Evolutionary conservation across 2,113 vertebrate species (phyloP).

Genomic region (Arenaria interpres): DNA sequence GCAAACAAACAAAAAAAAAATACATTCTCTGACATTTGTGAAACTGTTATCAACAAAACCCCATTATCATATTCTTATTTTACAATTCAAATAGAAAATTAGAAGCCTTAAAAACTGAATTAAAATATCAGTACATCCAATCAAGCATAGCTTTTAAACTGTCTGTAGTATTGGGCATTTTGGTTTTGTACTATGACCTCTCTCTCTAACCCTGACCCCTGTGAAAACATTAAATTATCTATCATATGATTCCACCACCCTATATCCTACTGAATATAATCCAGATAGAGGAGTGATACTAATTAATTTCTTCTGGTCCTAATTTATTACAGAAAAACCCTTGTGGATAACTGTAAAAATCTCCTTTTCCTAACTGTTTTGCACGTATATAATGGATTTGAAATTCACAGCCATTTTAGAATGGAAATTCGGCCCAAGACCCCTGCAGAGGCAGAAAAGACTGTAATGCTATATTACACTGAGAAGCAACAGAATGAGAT

Average conservation of each 20-base stretch:
- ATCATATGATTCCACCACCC: background rate
- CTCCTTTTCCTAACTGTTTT: background rate
- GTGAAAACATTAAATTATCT: background rate
- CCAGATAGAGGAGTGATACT: background rate
- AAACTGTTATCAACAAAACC: slow-evolving; percentile 75
- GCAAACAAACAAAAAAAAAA: slow-evolving; percentile 68
- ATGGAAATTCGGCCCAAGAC: background rate
- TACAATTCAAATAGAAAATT: slow-evolving; percentile 15
- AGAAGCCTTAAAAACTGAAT: slow-evolving; percentile 5
- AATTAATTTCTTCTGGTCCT: slow-evolving; percentile 11
- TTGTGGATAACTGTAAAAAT: background rate
- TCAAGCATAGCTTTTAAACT: slow-evolving; percentile 48
- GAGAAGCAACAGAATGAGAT: background rate
- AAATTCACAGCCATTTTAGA: background rate
- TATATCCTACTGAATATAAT: background rate
- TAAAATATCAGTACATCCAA: background rate
- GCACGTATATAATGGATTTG: background rate
- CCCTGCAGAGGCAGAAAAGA: background rate
- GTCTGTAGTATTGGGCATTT: slow-evolving; percentile 1
- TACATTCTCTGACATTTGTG: slow-evolving; percentile 68
- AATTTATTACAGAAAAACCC: background rate
- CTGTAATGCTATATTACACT: background rate
- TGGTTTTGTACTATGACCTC: background rate
- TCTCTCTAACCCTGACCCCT: background rate
- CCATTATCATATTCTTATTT: background rate